A percentile compares a stretch with the other conserved stretches of the same genome.
These are phyloP conservation scores for Dasyurus viverrinus DNA, from an alignment of 2,113 vertebrate genomes.

Conservation along the genomic window DNA sequence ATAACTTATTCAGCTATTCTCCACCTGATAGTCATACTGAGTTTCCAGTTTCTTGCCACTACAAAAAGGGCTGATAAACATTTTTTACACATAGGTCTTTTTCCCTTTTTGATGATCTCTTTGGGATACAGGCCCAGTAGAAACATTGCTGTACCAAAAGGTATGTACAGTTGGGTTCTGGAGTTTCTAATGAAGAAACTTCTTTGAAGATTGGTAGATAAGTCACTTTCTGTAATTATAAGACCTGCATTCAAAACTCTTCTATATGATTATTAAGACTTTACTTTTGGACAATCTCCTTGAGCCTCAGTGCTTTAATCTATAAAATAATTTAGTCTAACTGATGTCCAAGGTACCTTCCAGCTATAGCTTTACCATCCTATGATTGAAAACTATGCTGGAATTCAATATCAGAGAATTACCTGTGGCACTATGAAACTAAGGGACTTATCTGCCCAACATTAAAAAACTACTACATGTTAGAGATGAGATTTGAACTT, in stretches of 20 bases:
- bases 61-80: too few species aligned
- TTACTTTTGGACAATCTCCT: background rate
- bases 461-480: background rate
- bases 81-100: too few species aligned
- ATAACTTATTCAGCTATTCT: too few species aligned
- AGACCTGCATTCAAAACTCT: background rate
- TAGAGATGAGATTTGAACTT: background rate
- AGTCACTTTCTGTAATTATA: background rate
- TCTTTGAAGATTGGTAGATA: background rate
- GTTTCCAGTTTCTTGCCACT: too few species aligned
- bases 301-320: background rate
- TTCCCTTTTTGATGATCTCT: too few species aligned
- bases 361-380: background rate
- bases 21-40: too few species aligned
- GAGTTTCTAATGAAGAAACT: background rate
- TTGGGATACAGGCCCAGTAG: too few species aligned
- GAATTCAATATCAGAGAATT: background rate
- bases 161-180: too few species aligned
- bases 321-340: background rate
- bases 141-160: too few species aligned
- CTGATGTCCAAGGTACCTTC: background rate
- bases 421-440: background rate
- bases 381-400: background rate
- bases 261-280: background rate
- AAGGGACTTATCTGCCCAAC: background rate